Base-by-base conservation (phyloP, 2,797 vertebrate genomes). In the Emys orbicularis region DNA sequence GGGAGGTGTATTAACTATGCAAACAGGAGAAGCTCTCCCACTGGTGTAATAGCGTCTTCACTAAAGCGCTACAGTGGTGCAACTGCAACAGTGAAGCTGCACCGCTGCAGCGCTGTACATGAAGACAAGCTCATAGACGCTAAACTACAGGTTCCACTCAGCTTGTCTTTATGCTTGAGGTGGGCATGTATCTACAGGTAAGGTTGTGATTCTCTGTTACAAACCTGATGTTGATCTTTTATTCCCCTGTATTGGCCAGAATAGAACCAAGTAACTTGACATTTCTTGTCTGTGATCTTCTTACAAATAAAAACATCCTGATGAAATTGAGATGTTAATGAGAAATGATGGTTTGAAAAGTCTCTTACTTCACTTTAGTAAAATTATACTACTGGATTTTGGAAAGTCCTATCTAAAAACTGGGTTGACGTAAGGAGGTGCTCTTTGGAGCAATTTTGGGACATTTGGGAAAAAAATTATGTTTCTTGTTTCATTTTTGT, bases 241-340 rank as follows among this genome's bases (percentile, higher is more conserved):
- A 84, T 83, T 11, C 12, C 68, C 83, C 44, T 34, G 4, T 5
- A 5, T 37, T 59, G 27, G 83, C 54, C 72, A 86, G 50, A 86
- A 89, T 44, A 83, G 91, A 79, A 80, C n/a, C 65, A 87, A 87
- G 57, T 68, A 3, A 44, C 47, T 76, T 57, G 29, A 11, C 47
- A 3, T 65, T 59, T 74, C 23, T 76, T 89, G 3, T 21, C 13
- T 49, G 3, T 11, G 57, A 3, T 6, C 6, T 53, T 81, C 6
- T 44, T 18, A 18, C 13, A n/a, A 19, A n/a, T 72, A 13, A 79
- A 81, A 15, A 52, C 23, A 19, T 84, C 2, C 29, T 59, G 50
- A 84, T 41, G 89, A 74, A 65, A 3, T 0, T 8, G 0, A 0
- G 65, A 92, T 72, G 8, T 72, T 72, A 37, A 37, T 72, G 19